Evolutionary conservation across 2,113 vertebrate species (phyloP).

Genomic region (Rhadina sibilatrix): DNA sequence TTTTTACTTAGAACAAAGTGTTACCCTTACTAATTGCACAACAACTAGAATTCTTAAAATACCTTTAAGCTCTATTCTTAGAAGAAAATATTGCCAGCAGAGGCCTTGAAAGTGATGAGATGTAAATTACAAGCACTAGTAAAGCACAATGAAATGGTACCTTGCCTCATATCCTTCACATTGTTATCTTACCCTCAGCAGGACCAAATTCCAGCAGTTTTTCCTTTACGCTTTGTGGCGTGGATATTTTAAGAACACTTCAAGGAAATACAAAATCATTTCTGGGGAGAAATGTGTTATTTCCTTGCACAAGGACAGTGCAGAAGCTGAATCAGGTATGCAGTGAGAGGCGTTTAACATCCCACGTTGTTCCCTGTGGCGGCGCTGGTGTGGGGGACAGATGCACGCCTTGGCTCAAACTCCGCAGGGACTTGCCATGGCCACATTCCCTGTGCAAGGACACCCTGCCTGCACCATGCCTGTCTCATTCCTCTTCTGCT

Average conservation of each 20-base stretch:
- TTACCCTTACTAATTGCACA: conserved; percentile 32
- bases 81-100: conserved; percentile 31
- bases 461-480: accelerated
- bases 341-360: background rate
- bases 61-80: conserved; percentile 36
- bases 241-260: background rate
- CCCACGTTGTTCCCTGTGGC: background rate
- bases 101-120: conserved; percentile 4
- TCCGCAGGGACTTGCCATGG: background rate
- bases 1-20: conserved; percentile 38
- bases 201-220: background rate
- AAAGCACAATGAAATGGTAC: conserved; percentile 9
- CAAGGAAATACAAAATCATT: background rate
- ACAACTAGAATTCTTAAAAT: conserved; percentile 59
- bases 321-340: background rate
- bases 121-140: background rate
- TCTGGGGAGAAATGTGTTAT: background rate
- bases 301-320: background rate
- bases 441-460: background rate
- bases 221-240: background rate
- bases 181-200: background rate
- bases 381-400: background rate
- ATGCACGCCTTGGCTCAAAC: background rate
- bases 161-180: background rate
- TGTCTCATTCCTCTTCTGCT: background rate